Conservation (phyloP, 2,888 invertebrate species). For the Calameuta pallipes region DNA sequence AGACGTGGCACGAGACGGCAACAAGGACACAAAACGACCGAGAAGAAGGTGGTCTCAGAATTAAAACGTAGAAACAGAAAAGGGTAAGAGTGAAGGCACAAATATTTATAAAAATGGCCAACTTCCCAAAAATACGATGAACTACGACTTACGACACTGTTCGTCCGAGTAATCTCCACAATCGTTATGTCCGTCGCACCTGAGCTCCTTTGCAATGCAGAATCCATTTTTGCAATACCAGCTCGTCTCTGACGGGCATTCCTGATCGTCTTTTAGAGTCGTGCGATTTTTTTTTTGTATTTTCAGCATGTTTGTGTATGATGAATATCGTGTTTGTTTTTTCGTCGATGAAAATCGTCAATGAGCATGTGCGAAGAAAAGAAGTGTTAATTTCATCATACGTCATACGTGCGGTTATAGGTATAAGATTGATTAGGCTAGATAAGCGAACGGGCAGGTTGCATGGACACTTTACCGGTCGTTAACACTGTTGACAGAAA, state of each 20-base stretch:
- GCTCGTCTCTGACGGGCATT: slow-evolving; percentile 4
- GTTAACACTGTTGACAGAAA: background rate
- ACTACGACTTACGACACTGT: slow-evolving; percentile 71
- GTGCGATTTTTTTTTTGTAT: background rate
- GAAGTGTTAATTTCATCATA: background rate
- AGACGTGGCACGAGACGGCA: background rate
- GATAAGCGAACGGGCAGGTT: background rate
- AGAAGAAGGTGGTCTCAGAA: background rate
- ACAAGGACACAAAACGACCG: background rate
- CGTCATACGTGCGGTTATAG: background rate
- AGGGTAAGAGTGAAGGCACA: background rate
- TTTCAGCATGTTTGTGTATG: background rate
- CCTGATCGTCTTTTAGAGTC: background rate
- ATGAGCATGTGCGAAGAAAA: background rate
- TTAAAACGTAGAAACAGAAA: background rate
- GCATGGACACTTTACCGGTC: background rate
- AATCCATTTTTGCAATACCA: slow-evolving; percentile 77
- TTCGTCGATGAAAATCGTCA: background rate
- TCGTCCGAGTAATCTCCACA: slow-evolving; percentile 77
- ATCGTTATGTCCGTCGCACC: slow-evolving; percentile 77
- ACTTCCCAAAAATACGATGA: background rate
- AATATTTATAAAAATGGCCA: background rate
- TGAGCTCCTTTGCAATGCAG: slow-evolving; percentile 74
- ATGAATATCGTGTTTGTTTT: background rate
- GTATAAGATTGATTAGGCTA: background rate